phyloP scores from a whole-genome alignment of 2,888 invertebrate species.

The Beris morrisii region DNA sequence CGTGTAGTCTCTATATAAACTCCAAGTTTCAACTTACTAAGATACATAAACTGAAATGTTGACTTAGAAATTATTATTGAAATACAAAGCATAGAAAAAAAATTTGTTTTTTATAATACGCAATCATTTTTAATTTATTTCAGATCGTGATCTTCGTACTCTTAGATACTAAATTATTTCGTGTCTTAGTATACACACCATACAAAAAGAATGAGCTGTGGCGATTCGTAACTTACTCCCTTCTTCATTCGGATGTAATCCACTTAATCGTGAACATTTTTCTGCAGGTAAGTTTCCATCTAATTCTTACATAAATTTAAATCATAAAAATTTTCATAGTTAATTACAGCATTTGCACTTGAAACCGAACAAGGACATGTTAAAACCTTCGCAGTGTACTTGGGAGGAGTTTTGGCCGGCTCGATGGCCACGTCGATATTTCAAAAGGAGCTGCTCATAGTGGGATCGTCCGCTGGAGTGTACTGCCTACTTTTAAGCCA shows the following conservation, averaged over 20 bases:
- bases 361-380: constrained; percentile 75
- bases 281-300: constrained; percentile 61
- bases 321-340: constrained; percentile 39
- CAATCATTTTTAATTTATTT: too few relatives aligned
- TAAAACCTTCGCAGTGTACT: constrained; percentile 71
- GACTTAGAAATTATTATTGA: too few relatives aligned
- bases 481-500: constrained; percentile 87
- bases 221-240: constrained; percentile 79
- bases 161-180: neutral
- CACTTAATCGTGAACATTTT: constrained; percentile 78
- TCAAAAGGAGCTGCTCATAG: constrained; percentile 73
- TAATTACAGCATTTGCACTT: constrained; percentile 60
- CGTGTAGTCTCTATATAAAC: too few relatives aligned
- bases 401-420: constrained; percentile 74
- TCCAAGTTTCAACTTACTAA: too few relatives aligned
- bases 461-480: constrained; percentile 89
- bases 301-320: neutral
- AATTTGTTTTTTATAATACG: too few relatives aligned
- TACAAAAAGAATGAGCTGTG: constrained; percentile 61
- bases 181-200: constrained; percentile 33
- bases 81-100: too few relatives aligned
- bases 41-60: too few relatives aligned
- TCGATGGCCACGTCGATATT: constrained; percentile 74
- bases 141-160: constrained; percentile 18
- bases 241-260: constrained; percentile 73